Evolutionary conservation across 2,888 invertebrate species (phyloP).

Genomic region (Phytoseiulus persimilis): DNA sequence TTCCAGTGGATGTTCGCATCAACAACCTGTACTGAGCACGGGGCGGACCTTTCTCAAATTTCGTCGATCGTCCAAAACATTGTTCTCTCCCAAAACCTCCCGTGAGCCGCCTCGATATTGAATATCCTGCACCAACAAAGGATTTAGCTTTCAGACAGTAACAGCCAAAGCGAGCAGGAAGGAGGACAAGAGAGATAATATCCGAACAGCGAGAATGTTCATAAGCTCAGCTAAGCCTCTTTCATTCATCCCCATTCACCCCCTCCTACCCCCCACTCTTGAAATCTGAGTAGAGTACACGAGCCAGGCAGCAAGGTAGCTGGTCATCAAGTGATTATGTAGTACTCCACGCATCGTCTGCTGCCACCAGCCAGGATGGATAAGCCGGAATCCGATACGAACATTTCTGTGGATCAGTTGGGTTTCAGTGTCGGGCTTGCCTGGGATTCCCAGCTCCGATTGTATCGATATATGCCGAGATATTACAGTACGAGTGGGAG

Average conservation of each 20-base stretch:
- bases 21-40: not conserved
- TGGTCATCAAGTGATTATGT: not conserved
- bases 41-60: not conserved
- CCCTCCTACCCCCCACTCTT: not conserved
- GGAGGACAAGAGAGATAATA: not conserved
- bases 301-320: not conserved
- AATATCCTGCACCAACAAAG: not conserved
- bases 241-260: not conserved
- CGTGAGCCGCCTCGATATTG: not conserved
- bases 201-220: not conserved
- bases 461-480: not conserved
- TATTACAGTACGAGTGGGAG: not conserved
- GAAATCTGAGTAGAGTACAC: not conserved
- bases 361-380: not conserved
- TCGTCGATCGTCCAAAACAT: not conserved
- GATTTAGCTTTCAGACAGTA: not conserved
- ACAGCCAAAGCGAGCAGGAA: not conserved
- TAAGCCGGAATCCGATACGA: slow-evolving; percentile 5
- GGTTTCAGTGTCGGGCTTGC: not conserved
- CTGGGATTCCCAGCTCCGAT: not conserved
- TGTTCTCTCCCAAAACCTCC: not conserved
- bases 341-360: not conserved
- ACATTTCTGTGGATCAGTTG: not conserved
- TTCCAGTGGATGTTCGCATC: not conserved
- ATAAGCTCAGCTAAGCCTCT: not conserved